Base-by-base conservation (phyloP, 2,113 vertebrate species). In the Cinclus mexicanus region DNA sequence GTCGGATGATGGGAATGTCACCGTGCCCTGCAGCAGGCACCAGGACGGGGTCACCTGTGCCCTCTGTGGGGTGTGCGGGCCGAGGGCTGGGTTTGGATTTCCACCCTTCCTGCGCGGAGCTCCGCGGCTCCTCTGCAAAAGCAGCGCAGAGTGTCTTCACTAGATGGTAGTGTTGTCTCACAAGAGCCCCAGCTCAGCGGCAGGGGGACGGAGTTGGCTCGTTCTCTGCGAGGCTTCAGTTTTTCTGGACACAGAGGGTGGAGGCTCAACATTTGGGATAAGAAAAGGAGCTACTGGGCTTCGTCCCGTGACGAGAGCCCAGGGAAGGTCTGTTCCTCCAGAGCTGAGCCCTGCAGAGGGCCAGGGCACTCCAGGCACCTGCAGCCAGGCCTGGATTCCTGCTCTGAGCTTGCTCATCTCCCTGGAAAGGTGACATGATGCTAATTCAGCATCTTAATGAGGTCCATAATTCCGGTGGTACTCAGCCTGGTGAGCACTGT, bases 161-260 rank as follows among this genome's bases (percentile, higher is more conserved):
- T 96, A 96, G 96, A 21, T 96, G 96, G 94, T 96, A 12, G 87
- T 96, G 85, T 92, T 14, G 68, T 23, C 55, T 71, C 50, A 7
- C 68, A 42, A 83, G 93, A 85, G 41, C 57, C 22, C 19, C 33
- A 11, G 26, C 5, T 59, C 14, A 2, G 31, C 1, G 56, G 22
- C 15, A 72, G 26, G 10, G 12, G 39, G 83, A 11, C 19, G 68
- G 29, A 56, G 24, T 2, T 14, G 33, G 10, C 16, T 83, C 76
- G 39, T 16, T 82, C 84, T 25, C 44, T 2, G 2, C 1, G 4
- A 53, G 63, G 15, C n/a, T 68, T 74, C 31, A 4, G 39, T 41
- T 61, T 88, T 61, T 21, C 41, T 10, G 46, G 7, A 21, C 47
- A 35, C 13, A 52, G 24, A 56, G 47, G 20, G 46, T 0, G 1